Evolutionary conservation across 23 tunicate genomes (phyloP).

Genomic region (Ciona savignyi): DNA sequence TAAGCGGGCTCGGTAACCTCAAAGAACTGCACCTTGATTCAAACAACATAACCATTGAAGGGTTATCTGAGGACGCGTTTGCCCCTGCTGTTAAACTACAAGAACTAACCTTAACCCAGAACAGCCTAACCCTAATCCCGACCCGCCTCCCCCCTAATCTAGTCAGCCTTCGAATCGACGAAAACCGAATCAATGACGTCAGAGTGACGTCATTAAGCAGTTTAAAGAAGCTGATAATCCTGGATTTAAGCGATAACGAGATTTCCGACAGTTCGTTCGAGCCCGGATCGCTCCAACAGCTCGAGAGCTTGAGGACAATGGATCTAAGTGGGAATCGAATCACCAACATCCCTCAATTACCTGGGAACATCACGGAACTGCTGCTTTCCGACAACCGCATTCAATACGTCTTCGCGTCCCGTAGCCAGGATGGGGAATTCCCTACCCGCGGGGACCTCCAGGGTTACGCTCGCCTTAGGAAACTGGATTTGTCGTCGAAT

Average conservation of each 20-base stretch:
- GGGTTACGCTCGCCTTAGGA: neutral
- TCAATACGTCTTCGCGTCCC: slow-evolving; percentile 23
- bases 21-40: slow-evolving; percentile 19
- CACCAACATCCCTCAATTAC: slow-evolving; percentile 38
- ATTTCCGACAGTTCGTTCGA: neutral
- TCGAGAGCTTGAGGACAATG: slow-evolving; percentile 9
- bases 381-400: slow-evolving; percentile 30
- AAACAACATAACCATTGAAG: slow-evolving; percentile 49
- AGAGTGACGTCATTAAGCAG: neutral
- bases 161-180: slow-evolving; percentile 12
- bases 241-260: slow-evolving; percentile 36
- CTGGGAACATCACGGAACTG: slow-evolving; percentile 32
- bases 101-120: slow-evolving; percentile 23
- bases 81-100: slow-evolving; percentile 5
- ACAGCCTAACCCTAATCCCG: slow-evolving; percentile 30
- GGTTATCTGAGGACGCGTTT: slow-evolving; percentile 15
- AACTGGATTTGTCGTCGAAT: slow-evolving; percentile 58
- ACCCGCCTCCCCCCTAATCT: slow-evolving; percentile 23
- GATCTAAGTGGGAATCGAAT: slow-evolving; percentile 33
- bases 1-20: slow-evolving; percentile 21
- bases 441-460: slow-evolving; percentile 25
- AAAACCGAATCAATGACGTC: slow-evolving; percentile 18
- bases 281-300: neutral
- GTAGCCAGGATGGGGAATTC: neutral
- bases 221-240: slow-evolving; percentile 6